Evolutionary conservation across 2,797 vertebrate genomes (phyloP), one percentile per base, ranked within the genome.

Genomic region (Manis crassicaudata): DNA sequence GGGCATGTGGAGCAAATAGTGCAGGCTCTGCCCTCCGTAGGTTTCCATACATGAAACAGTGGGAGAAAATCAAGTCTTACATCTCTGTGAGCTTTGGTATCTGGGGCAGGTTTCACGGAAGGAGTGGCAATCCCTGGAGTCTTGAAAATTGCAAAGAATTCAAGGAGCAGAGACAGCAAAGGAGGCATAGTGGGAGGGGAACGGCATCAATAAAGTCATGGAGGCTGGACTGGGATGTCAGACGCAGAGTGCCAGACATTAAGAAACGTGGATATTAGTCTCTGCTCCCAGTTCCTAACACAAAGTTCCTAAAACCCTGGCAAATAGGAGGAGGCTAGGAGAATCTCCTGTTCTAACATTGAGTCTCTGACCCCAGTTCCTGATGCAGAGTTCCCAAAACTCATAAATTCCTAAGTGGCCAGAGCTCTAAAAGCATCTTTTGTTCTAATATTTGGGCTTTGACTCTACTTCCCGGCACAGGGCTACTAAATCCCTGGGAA

Each of bases 41-140:
- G 68, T 50, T 29, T 20, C n/a, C 29, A 0, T 35, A 1, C 20
- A 0, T 14, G 58, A 83, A 72, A 63, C 0, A 0, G 23, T 6
- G 1, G 58, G 27, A n/a, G n/a, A 35, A 60, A 43, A 7, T 7
- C 25, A 63, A 58, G 18, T 27, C 9, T 70, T 7, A 12, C 21
- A 25, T 10, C 6, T 23, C 3, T 0, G 4, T 5, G 56, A 68
- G 40, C 32, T 81, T 77, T 21, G 21, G 35, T n/a, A 3, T 75
- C 52, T 27, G n/a, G 32, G 40, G 9, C 35, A 68, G 83, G 27
- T 9, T 67, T 91, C 27, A 9, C 1, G 2, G 60, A 76, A 70
- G 73, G 60, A 27, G 1, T 6, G 3, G 54, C 32, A 6, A 63
- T 63, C 35, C 16, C 40, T 60, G 6, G 13, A 32, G 56, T 76